These are phyloP conservation scores for Pristionchus japonicus DNA, from an alignment of 2,888 invertebrate species.

Conservation along the genomic window DNA sequence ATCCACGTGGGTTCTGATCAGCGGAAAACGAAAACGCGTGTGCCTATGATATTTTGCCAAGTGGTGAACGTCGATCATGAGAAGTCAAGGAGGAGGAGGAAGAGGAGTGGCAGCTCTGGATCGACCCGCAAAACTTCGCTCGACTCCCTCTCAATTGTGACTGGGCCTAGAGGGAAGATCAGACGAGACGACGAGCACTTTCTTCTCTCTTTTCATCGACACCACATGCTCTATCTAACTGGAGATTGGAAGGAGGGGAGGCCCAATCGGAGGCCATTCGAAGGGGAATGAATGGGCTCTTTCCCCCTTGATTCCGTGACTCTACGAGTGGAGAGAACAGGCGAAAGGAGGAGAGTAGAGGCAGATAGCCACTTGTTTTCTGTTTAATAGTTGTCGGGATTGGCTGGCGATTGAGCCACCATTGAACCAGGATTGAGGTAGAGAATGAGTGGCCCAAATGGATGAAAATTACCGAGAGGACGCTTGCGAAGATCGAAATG, in stretches of 20 bases:
- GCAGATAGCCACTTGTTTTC: neutral
- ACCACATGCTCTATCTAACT: neutral
- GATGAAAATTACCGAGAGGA: neutral
- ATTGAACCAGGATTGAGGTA: neutral
- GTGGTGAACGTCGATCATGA: neutral
- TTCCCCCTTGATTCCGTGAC: neutral
- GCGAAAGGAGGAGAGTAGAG: neutral
- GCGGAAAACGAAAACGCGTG: neutral
- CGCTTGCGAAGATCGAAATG: slow-evolving; percentile 34
- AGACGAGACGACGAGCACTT: slow-evolving; percentile 22
- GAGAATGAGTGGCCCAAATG: neutral
- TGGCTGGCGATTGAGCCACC: too few species aligned
- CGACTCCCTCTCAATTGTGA: neutral
- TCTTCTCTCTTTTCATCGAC: slow-evolving; percentile 30
- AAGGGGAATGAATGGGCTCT: neutral
- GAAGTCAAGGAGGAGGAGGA: neutral
- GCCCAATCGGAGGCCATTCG: neutral
- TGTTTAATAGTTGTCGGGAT: neutral
- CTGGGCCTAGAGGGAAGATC: too few species aligned
- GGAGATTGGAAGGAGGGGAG: neutral
- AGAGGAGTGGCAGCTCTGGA: neutral
- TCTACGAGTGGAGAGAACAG: neutral
- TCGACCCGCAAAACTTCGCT: neutral
- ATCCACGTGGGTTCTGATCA: neutral
- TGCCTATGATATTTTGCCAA: neutral